These are phyloP conservation scores for Heteromyza rotundicornis DNA, from an alignment of 2,888 invertebrate species.

Conservation along the genomic window DNA sequence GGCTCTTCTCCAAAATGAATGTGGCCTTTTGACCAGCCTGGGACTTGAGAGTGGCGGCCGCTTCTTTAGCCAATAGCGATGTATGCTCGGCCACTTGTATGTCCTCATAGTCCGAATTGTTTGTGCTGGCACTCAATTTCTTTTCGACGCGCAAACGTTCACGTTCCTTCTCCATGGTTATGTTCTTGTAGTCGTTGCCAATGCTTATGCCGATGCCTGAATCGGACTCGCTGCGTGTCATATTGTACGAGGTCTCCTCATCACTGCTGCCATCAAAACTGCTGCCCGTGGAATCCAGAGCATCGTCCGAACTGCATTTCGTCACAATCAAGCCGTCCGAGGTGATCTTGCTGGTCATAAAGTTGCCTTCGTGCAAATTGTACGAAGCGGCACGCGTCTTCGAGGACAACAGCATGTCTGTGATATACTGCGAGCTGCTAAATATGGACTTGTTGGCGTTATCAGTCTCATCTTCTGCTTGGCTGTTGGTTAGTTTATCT, in stretches of 20 bases:
- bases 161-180: constrained; percentile 37
- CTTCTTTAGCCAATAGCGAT: constrained; percentile 4
- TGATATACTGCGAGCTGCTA: constrained; percentile 60
- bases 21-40: background rate
- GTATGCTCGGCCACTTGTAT: constrained; percentile 57
- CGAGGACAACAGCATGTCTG: constrained; percentile 60
- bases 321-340: constrained; percentile 62
- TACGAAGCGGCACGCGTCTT: constrained; percentile 61
- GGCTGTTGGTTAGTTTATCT: constrained; percentile 27
- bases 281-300: constrained; percentile 61
- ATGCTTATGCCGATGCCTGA: constrained; percentile 63
- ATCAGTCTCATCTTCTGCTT: constrained; percentile 32
- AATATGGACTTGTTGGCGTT: constrained; percentile 39
- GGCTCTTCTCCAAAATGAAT: constrained; percentile 66
- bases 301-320: constrained; percentile 61
- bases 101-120: constrained; percentile 62
- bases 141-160: constrained; percentile 48
- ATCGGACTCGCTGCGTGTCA: constrained; percentile 63
- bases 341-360: constrained; percentile 63
- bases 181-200: constrained; percentile 56
- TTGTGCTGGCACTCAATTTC: constrained; percentile 56
- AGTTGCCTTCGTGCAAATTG: constrained; percentile 61
- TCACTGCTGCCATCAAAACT: constrained; percentile 63
- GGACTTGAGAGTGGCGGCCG: constrained; percentile 5
- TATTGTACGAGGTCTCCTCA: constrained; percentile 62